Conservation (phyloP, 2,113 vertebrate genomes). For the Chloropsis cyanopogon region DNA sequence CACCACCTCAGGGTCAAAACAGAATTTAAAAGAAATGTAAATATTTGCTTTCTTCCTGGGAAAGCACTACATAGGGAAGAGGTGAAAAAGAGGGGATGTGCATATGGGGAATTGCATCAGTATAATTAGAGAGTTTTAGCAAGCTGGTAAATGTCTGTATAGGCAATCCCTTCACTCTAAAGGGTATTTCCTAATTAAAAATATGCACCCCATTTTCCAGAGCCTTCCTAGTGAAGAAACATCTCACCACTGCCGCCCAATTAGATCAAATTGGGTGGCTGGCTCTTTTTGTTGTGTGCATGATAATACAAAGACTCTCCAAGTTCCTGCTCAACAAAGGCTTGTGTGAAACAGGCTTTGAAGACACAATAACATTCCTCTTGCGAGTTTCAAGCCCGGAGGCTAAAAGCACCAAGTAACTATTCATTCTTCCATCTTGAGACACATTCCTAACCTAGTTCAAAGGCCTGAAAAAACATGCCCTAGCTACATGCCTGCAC, state of each 20-base stretch:
- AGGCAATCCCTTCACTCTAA: neutral
- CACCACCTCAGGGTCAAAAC: neutral
- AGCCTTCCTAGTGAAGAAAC: conserved; percentile 9
- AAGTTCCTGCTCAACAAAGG: conserved; percentile 64
- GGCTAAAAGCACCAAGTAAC: conserved; percentile 73
- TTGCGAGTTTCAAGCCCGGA: conserved; percentile 69
- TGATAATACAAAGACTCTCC: conserved; percentile 65
- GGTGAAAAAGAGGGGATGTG: neutral
- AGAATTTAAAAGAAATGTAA: conserved; percentile 15
- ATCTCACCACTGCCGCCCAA: conserved; percentile 35
- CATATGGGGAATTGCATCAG: neutral
- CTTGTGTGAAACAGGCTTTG: conserved; percentile 71
- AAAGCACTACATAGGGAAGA: neutral
- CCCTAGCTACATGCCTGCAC: conserved; percentile 69
- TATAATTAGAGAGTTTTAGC: neutral
- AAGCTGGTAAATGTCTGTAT: neutral
- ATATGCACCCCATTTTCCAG: neutral
- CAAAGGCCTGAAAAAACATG: conserved; percentile 76
- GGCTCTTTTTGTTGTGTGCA: conserved; percentile 50
- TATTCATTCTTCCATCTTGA: conserved; percentile 75
- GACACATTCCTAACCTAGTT: conserved; percentile 79
- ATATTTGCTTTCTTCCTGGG: conserved; percentile 13
- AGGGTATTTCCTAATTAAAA: conserved; percentile 15
- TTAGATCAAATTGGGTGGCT: conserved; percentile 66
- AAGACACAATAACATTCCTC: conserved; percentile 79